Evolutionary conservation across 1,140 invertebrate genomes (phyloP), one percentile per base, ranked within the genome.

Genomic region (Ladona fulva): DNA sequence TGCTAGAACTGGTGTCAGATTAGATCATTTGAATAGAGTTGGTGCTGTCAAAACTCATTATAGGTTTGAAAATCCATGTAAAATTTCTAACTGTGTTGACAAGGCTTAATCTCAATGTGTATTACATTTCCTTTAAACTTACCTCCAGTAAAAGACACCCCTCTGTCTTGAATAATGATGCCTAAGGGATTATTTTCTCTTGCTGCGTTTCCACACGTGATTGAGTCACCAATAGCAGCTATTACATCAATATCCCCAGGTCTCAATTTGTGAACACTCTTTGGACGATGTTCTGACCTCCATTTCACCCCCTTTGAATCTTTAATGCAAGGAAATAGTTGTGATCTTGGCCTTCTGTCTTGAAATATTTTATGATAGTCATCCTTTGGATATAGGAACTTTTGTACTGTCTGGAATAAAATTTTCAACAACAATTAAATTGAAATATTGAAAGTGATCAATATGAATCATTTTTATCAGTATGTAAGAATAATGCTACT

Each of bases 201-300:
- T 10, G 84, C 81, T 24, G 85, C 85, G 76, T 84, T 85, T 42
- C 81, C 85, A 25, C 84, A 84, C 74, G 83, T 82, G 14, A 87
- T 78, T 6, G 84, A 85, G 78, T 87, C 86, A 44, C 86, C 86
- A 19, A 87, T 76, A 10, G 86, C 85, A 24, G 80, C 86, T 5
- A 87, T 80, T n/a, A 86, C 83, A 37, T 85, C 81, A 42, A 87
- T 82, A 78, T 87, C 85, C 22, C 79, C 80, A 14, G 83, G 85
- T 73, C 82, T 80, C 24, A 87, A 80, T 44, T 80, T 74, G 79
- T 87, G 84, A 6, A 84, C 86, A 29, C n/a, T 78, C 1, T 76
- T 80, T 0, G 82, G 82, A 37, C 66, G 66, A 37, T 22, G 0
- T 19, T n/a, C 24, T 14, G 74, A 75, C 16, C 74, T 25, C 74